phyloP scores from a whole-genome alignment of 2,797 vertebrate genomes.

The Lacerta viridis region DNA sequence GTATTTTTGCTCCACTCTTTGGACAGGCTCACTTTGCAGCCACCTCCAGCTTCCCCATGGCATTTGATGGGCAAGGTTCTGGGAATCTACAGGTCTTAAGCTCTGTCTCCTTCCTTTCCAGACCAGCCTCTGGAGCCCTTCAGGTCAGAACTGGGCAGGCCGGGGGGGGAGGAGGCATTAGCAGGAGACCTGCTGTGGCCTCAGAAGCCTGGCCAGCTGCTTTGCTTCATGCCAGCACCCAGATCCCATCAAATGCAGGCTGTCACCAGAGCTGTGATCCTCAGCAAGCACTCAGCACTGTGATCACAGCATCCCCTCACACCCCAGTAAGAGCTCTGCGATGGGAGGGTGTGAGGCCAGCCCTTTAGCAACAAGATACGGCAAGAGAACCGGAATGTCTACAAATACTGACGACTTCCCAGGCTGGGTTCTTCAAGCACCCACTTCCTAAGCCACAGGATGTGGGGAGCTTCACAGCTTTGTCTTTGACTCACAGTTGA shows the following conservation, averaged over 20 bases:
- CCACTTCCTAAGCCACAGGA: slow-evolving; percentile 20
- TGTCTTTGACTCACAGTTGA: slow-evolving; percentile 25
- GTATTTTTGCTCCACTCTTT: neutral
- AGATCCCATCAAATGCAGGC: slow-evolving; percentile 39
- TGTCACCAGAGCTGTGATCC: slow-evolving; percentile 25
- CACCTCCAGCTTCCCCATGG: neutral
- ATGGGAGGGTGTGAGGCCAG: neutral
- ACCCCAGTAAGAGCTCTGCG: neutral
- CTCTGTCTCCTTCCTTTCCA: slow-evolving; percentile 9
- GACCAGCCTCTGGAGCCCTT: slow-evolving; percentile 16
- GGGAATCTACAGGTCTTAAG: slow-evolving; percentile 5
- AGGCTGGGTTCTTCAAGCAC: slow-evolving; percentile 19
- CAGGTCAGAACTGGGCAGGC: neutral
- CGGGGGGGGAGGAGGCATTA: neutral
- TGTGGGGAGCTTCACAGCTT: slow-evolving; percentile 14
- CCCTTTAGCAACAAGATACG: neutral
- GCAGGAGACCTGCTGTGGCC: slow-evolving; percentile 14
- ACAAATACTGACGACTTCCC: neutral
- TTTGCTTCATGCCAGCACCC: slow-evolving; percentile 34
- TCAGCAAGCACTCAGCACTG: slow-evolving; percentile 36
- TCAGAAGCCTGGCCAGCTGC: slow-evolving; percentile 34
- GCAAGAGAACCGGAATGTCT: neutral
- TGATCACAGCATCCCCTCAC: slow-evolving; percentile 15
- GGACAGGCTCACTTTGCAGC: neutral
- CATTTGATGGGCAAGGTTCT: slow-evolving; percentile 7